Conservation (phyloP, 2,113 vertebrate species). For the Erpornis zantholeuca region DNA sequence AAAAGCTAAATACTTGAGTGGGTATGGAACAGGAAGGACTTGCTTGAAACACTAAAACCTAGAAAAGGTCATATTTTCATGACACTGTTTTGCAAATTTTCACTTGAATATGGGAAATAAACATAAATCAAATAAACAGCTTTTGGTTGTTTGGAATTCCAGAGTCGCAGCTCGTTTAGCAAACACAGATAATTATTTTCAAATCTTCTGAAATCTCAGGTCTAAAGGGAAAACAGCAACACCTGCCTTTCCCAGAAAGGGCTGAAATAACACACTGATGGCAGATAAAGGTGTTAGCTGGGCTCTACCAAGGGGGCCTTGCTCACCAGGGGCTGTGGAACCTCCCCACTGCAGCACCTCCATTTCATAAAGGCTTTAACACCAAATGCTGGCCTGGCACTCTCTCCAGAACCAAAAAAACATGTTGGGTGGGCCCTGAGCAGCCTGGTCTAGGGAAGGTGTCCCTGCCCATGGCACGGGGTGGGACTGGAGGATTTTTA, state of each 20-base stretch:
- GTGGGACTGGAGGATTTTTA: neutral
- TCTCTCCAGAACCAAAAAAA: neutral
- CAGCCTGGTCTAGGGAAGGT: neutral
- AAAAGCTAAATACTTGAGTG: neutral
- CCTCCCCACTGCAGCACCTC: neutral
- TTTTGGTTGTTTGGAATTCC: neutral
- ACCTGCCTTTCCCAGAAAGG: neutral
- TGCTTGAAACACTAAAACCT: neutral
- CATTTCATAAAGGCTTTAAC: neutral
- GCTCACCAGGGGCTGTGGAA: neutral
- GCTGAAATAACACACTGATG: neutral
- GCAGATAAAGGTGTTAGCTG: neutral
- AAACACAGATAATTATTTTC: neutral
- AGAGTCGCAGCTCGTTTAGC: neutral
- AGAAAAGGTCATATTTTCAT: neutral
- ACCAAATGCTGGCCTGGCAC: neutral
- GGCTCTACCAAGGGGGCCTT: neutral
- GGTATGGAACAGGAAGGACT: neutral
- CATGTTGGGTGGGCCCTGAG: neutral
- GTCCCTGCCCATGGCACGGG: neutral
- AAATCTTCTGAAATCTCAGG: neutral
- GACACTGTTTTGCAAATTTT: neutral
- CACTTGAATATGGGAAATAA: neutral
- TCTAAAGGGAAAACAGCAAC: neutral
- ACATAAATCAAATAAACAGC: neutral